Conservation (phyloP, 2,888 invertebrate genomes). For the Dasypogon diadema region DNA sequence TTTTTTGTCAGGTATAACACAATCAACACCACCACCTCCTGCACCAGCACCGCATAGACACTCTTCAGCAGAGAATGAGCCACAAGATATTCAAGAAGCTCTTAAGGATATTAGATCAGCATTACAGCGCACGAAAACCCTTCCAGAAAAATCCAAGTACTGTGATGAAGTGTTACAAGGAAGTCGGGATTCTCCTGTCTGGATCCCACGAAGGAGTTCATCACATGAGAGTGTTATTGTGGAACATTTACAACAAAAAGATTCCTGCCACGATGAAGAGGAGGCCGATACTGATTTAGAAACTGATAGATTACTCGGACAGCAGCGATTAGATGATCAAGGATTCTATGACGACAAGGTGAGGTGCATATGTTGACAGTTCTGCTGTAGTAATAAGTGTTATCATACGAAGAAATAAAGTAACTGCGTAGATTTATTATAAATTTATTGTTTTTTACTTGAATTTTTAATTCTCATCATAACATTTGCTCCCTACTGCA, state of each 20-base stretch:
- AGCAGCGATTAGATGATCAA: slow-evolving; percentile 92
- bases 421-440: too few relatives aligned
- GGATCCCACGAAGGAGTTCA: slow-evolving; percentile 64
- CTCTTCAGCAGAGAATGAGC: slow-evolving; percentile 65
- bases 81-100: slow-evolving; percentile 73
- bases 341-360: slow-evolving; percentile 84
- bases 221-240: slow-evolving; percentile 56
- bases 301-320: slow-evolving; percentile 94
- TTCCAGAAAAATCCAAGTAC: slow-evolving; percentile 64
- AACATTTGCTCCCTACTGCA: too few relatives aligned
- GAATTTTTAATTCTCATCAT: too few relatives aligned
- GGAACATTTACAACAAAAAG: slow-evolving; percentile 48
- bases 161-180: slow-evolving; percentile 65
- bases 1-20: slow-evolving; percentile 56
- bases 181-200: slow-evolving; percentile 66
- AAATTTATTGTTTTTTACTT: too few relatives aligned
- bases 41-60: slow-evolving; percentile 76
- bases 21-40: slow-evolving; percentile 76
- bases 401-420: too few relatives aligned
- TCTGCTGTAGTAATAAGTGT: too few relatives aligned
- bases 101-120: slow-evolving; percentile 87
- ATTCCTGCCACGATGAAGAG: slow-evolving; percentile 74
- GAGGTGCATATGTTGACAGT: too few relatives aligned
- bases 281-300: slow-evolving; percentile 98
- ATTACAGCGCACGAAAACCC: slow-evolving; percentile 71